phyloP scores from a whole-genome alignment of 1,140 invertebrate genomes.

The Drosophila ercepeae region DNA sequence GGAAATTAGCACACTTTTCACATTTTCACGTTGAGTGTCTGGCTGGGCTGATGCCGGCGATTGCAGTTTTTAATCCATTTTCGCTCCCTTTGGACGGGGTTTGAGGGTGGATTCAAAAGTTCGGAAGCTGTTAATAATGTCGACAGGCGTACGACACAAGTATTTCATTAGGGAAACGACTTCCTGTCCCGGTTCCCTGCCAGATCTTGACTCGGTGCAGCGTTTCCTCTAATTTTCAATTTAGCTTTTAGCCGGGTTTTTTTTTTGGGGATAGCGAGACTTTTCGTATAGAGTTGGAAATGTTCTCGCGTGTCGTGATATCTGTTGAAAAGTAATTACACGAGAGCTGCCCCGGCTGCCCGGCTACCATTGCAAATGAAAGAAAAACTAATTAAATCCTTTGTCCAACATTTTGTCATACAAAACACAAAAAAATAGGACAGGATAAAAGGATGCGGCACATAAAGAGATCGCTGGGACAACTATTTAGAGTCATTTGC shows the following conservation, averaged over 20 bases:
- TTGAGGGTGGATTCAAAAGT: slow-evolving; percentile 75
- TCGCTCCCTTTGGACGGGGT: slow-evolving; percentile 14
- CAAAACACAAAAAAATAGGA: slow-evolving; percentile 35
- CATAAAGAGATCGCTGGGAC: slow-evolving; percentile 34
- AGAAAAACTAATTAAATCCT: slow-evolving; percentile 82
- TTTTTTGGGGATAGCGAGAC: slow-evolving; percentile 1
- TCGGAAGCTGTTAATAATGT: slow-evolving; percentile 79
- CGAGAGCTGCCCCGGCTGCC: slow-evolving; percentile 14
- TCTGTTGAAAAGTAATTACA: slow-evolving; percentile 75
- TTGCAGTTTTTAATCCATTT: slow-evolving; percentile 46
- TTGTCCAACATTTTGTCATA: slow-evolving; percentile 64
- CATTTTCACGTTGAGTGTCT: slow-evolving; percentile 53
- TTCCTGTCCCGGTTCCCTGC: slow-evolving; percentile 8
- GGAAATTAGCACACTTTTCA: slow-evolving; percentile 73
- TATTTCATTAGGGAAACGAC: slow-evolving; percentile 71
- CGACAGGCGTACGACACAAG: slow-evolving; percentile 77
- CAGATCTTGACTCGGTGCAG: not conserved
- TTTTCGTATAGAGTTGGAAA: slow-evolving; percentile 23
- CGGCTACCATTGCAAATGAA: slow-evolving; percentile 53
- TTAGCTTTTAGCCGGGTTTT: slow-evolving; percentile 44
- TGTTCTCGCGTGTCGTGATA: slow-evolving; percentile 49
- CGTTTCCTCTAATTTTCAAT: slow-evolving; percentile 48
- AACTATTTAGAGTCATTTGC: slow-evolving; percentile 37
- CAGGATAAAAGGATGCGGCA: not conserved
- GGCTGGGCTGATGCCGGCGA: slow-evolving; percentile 27